A percentile compares a stretch with the other conserved stretches of the same genome.
Conservation (phyloP, 2,797 vertebrate species). For the Acrossocheilus fasciatus region DNA sequence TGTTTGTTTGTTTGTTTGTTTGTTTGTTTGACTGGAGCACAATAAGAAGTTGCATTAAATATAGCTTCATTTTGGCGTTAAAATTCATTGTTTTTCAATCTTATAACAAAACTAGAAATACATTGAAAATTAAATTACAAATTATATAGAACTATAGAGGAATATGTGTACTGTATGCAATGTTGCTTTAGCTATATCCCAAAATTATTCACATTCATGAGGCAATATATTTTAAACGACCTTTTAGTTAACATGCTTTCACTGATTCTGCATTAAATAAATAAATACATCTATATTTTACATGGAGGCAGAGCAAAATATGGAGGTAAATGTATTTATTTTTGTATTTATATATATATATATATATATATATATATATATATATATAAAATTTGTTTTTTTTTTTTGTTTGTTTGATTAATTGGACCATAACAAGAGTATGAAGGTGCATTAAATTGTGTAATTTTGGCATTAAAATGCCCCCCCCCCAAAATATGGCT, state of each 20-base stretch:
- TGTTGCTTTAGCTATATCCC: background rate
- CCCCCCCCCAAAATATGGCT: too few species aligned
- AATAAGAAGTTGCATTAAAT: background rate
- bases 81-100: background rate
- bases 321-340: background rate
- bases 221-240: background rate
- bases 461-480: background rate
- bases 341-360: background rate
- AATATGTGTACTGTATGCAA: background rate
- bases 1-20: background rate
- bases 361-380: too few species aligned
- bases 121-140: background rate
- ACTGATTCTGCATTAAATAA: background rate
- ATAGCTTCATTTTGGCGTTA: background rate
- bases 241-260: background rate
- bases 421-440: background rate
- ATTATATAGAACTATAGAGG: too few species aligned
- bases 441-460: background rate
- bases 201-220: background rate
- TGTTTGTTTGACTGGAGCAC: background rate
- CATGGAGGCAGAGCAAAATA: background rate
- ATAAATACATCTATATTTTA: background rate
- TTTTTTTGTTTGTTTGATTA: background rate
- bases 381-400: background rate
- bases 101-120: background rate